phyloP scores from a whole-genome alignment of 2,888 invertebrate species.

The Rhodophaea formosa region DNA sequence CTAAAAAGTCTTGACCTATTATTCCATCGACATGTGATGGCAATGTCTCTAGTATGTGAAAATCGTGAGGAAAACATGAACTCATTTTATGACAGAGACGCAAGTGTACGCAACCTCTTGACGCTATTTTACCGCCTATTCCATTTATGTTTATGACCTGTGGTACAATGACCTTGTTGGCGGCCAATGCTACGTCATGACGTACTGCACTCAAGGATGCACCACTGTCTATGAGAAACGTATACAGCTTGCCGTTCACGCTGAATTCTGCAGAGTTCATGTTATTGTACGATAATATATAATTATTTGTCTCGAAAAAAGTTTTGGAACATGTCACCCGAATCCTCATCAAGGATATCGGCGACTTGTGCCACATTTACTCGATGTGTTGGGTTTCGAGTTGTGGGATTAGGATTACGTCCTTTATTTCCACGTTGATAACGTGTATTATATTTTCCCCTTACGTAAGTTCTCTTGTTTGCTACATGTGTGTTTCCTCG shows the following conservation, averaged over 20 bases:
- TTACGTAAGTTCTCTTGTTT: background rate
- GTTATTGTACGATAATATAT: too few relatives aligned
- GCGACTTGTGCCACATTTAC: background rate
- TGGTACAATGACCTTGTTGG: too few relatives aligned
- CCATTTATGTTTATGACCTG: too few relatives aligned
- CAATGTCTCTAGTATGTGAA: background rate
- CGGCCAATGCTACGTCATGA: too few relatives aligned
- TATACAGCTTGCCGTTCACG: background rate
- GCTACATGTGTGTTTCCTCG: too few relatives aligned
- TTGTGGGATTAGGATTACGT: background rate
- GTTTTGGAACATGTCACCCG: too few relatives aligned
- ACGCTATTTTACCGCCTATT: too few relatives aligned
- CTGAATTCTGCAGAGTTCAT: too few relatives aligned
- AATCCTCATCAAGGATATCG: too few relatives aligned
- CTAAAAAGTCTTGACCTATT: slow-evolving; percentile 2
- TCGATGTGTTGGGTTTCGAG: background rate
- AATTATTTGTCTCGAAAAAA: too few relatives aligned
- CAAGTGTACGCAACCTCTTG: background rate
- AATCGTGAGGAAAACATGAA: background rate
- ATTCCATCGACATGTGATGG: background rate
- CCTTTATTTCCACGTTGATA: background rate
- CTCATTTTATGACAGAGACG: background rate
- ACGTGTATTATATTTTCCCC: background rate
- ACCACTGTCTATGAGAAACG: background rate
- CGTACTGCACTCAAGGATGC: too few relatives aligned